Percentiles rank a stretch among this genome's conserved stretches.
These are phyloP conservation scores for Zonitis immaculata DNA, from an alignment of 2,888 invertebrate genomes.

Conservation along the genomic window DNA sequence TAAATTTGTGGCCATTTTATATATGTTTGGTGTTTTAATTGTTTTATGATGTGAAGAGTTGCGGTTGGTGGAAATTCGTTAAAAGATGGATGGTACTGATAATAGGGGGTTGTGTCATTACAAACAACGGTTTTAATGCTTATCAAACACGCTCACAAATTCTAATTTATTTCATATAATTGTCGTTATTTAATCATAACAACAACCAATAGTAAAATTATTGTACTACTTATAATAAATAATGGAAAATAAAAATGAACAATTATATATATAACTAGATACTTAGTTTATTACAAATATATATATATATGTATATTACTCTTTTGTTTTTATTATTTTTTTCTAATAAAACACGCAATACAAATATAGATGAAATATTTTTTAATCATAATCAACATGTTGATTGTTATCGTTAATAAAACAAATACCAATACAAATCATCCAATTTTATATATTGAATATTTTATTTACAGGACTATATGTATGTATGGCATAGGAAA, in stretches of 20 bases:
- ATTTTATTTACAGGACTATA: too few species aligned
- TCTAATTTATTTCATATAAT: conserved; percentile 2
- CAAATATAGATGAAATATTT: background rate
- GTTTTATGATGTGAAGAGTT: conserved; percentile 20
- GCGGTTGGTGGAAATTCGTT: conserved; percentile 31
- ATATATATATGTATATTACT: too few species aligned
- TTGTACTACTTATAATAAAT: too few species aligned
- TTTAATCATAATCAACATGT: background rate
- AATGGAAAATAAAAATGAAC: background rate
- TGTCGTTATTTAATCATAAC: background rate
- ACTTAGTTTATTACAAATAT: background rate
- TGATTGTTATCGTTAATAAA: background rate
- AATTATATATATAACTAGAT: background rate
- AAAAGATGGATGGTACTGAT: conserved; percentile 31
- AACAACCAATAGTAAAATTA: background rate
- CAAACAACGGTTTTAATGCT: conserved; percentile 38
- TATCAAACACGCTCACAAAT: conserved; percentile 29
- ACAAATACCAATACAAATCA: background rate
- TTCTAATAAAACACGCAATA: background rate
- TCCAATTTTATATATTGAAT: too few species aligned
- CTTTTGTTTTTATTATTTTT: too few species aligned
- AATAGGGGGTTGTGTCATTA: conserved; percentile 36
- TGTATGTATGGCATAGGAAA: too few species aligned
- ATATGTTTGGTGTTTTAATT: background rate
- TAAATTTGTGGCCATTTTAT: background rate